phyloP scores from a whole-genome alignment of 2,888 invertebrate species.

The Pachydiplax longipennis region DNA sequence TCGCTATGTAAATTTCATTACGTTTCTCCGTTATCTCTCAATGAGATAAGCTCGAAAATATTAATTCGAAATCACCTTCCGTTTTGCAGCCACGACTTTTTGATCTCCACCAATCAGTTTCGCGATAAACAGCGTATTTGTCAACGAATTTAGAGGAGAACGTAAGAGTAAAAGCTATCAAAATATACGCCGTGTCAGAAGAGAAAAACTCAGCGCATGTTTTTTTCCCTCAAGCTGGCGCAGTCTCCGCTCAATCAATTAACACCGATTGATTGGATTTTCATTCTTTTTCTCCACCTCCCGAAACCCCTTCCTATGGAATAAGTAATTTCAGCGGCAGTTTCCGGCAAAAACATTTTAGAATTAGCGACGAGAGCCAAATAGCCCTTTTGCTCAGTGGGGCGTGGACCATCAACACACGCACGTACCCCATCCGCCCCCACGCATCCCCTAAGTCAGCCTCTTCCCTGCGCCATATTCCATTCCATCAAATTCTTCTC shows the following conservation, averaged over 20 bases:
- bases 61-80: background rate
- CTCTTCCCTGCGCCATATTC: background rate
- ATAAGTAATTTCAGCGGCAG: background rate
- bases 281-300: background rate
- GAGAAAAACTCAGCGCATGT: background rate
- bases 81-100: background rate
- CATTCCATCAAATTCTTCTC: background rate
- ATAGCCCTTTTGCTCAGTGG: background rate
- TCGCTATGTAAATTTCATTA: conserved; percentile 16
- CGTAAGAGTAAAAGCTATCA: background rate
- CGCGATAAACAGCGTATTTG: background rate
- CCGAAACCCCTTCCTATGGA: background rate
- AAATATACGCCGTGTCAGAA: background rate
- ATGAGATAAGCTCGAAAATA: background rate
- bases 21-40: background rate
- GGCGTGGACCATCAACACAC: background rate
- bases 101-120: background rate
- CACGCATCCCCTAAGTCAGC: background rate
- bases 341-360: background rate
- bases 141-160: background rate
- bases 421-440: background rate
- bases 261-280: conserved; percentile 14
- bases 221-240: background rate
- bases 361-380: background rate
- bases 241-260: conserved; percentile 16